Conservation (phyloP, 1,140 invertebrate genomes). For the Leptonema lineaticorne region DNA sequence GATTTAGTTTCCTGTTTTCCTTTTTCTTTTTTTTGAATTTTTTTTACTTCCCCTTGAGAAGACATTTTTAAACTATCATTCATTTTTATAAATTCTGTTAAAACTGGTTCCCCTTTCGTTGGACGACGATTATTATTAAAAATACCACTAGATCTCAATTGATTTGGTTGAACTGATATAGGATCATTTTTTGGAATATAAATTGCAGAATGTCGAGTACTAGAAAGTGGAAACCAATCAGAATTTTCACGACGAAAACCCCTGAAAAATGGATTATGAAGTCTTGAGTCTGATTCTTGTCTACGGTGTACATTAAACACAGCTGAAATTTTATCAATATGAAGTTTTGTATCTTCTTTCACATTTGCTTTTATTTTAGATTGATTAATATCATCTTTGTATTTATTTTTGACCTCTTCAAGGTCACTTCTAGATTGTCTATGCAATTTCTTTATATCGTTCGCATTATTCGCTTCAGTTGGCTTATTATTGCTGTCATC, state of each 20-base stretch:
- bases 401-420: conserved; percentile 53
- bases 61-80: conserved; percentile 56
- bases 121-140: conserved; percentile 66
- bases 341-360: conserved; percentile 48
- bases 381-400: conserved; percentile 53
- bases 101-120: conserved; percentile 64
- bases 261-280: conserved; percentile 68
- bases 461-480: conserved; percentile 49
- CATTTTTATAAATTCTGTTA: conserved; percentile 70
- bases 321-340: conserved; percentile 51
- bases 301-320: conserved; percentile 56
- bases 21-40: conserved; percentile 44
- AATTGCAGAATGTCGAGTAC: conserved; percentile 74
- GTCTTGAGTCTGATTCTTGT: conserved; percentile 67
- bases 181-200: conserved; percentile 57
- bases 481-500: conserved; percentile 50
- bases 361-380: conserved; percentile 49
- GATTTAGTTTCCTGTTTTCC: conserved; percentile 48
- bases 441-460: conserved; percentile 50
- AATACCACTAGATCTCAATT: conserved; percentile 62
- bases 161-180: conserved; percentile 50
- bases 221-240: conserved; percentile 71
- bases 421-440: conserved; percentile 50
- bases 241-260: conserved; percentile 81
- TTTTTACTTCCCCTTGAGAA: conserved; percentile 46